Conservation (phyloP, 1,140 invertebrate genomes). For the Philopotamus ludificatus region DNA sequence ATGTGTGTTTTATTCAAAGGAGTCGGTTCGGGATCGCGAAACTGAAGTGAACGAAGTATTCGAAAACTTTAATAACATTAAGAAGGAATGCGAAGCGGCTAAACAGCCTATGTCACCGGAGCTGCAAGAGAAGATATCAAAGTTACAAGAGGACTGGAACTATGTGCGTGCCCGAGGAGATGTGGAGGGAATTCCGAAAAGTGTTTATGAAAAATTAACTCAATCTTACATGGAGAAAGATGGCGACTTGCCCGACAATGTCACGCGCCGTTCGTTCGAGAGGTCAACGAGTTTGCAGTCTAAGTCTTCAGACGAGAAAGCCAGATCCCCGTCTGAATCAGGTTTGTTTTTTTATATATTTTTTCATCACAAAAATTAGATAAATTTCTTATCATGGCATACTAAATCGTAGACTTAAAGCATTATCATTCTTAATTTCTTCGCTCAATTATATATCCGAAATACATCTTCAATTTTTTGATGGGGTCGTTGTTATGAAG, state of each 20-base stretch:
- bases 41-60: conserved; percentile 65
- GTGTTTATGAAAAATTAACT: too few relatives aligned
- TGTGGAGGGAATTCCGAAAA: too few relatives aligned
- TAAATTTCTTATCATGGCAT: too few relatives aligned
- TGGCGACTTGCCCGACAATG: too few relatives aligned
- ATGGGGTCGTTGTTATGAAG: too few relatives aligned
- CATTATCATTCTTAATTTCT: too few relatives aligned
- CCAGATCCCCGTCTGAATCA: conserved; percentile 4
- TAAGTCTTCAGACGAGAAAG: neutral
- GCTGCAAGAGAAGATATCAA: conserved; percentile 62
- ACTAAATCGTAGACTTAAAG: too few relatives aligned
- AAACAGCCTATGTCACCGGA: conserved; percentile 60
- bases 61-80: conserved; percentile 68
- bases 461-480: too few relatives aligned
- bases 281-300: neutral
- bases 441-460: too few relatives aligned
- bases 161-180: conserved; percentile 36
- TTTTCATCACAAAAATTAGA: too few relatives aligned
- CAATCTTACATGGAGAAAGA: too few relatives aligned
- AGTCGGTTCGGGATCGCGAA: conserved; percentile 58
- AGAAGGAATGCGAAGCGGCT: conserved; percentile 57
- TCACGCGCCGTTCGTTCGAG: too few relatives aligned
- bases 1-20: conserved; percentile 43
- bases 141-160: conserved; percentile 62
- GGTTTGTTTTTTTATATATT: conserved; percentile 9